Base-by-base conservation (phyloP, 2,888 invertebrate species). In the Scaptomyza flava region DNA sequence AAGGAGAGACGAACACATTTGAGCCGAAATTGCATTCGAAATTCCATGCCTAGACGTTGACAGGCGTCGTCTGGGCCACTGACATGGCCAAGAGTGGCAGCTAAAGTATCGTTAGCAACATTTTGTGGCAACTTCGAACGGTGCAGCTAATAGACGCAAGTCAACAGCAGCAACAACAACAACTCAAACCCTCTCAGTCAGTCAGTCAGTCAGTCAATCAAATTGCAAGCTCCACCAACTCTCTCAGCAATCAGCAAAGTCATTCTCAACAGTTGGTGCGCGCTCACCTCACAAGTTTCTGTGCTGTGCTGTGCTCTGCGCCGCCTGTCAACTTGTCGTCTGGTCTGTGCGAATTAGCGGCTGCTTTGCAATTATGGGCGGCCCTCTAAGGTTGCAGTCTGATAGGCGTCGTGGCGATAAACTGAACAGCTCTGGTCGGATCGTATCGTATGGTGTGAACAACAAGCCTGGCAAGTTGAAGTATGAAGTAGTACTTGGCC, bases 241-340 rank as follows among this genome's bases (percentile, higher is more conserved):
- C 38, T 68, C 61, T 46, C 58, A 31, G 51, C 78, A 80, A 78
- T 81, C 81, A 79, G 58, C 89, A 61, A 41, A 75, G 71, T 84
- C 83, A 85, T 76, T 81, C 41, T 68, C 53, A 71, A 73, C 76
- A 65, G 82, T 65, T 73, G 62, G 65, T 38, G 31, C 50, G 45
- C 54, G 41, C 58, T 48, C 63, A 38, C 6, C 50, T 30, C 45
- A 36, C 61, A 33, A 51, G 51, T 51, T 51, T 51, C 31, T 27
- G 17, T 17, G 17, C 23, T 3, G 23, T 23, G 23, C 23, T 23
- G 54, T 42, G 14, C n/a, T n/a, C n/a, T n/a, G n/a, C n/a, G n/a
- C n/a, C 57, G 63, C 72, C 76, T 81, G 89, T 89, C 89, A 84
- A 87, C 57, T 69, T 84, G 79, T 81, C 84, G 87, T 83, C 83